Percentiles rank a stretch among this genome's conserved stretches.
phyloP scores from a whole-genome alignment of 2,888 invertebrate genomes.

The Acronicta leporina region DNA sequence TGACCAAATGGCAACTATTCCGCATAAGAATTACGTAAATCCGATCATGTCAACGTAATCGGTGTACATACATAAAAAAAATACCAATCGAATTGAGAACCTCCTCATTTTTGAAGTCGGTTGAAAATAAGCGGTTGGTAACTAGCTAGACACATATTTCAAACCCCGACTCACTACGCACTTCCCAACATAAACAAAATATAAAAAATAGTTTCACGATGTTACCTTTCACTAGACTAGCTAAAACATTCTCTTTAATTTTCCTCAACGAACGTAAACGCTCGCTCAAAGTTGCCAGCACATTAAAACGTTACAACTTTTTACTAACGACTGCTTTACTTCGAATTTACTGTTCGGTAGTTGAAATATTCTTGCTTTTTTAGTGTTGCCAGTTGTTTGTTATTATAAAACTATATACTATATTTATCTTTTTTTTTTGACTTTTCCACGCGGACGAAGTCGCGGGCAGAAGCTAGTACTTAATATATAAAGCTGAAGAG shows the following conservation, averaged over 20 bases:
- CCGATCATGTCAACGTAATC: too few relatives aligned
- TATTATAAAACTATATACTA: too few relatives aligned
- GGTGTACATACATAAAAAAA: too few relatives aligned
- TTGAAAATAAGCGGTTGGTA: too few relatives aligned
- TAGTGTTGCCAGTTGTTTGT: slow-evolving; percentile 4
- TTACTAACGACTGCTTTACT: slow-evolving; percentile 4
- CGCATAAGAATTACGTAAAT: too few relatives aligned
- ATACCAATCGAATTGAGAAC: too few relatives aligned
- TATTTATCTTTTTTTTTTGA: too few relatives aligned
- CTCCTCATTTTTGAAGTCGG: too few relatives aligned
- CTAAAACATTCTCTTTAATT: not conserved
- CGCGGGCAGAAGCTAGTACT: too few relatives aligned
- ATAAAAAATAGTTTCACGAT: slow-evolving; percentile 1
- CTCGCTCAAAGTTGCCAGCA: not conserved
- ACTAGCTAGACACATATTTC: not conserved
- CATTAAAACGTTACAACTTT: slow-evolving; percentile 16
- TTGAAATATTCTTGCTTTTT: not conserved
- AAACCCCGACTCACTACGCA: not conserved
- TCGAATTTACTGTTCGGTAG: slow-evolving; percentile 4
- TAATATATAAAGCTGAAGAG: too few relatives aligned
- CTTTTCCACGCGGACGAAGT: too few relatives aligned
- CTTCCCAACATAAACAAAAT: not conserved
- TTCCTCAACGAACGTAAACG: not conserved
- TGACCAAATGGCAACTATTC: too few relatives aligned
- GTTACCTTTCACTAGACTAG: not conserved